Base-by-base conservation (phyloP, 2,113 vertebrate genomes). In the Hippoglossus stenolepis region DNA sequence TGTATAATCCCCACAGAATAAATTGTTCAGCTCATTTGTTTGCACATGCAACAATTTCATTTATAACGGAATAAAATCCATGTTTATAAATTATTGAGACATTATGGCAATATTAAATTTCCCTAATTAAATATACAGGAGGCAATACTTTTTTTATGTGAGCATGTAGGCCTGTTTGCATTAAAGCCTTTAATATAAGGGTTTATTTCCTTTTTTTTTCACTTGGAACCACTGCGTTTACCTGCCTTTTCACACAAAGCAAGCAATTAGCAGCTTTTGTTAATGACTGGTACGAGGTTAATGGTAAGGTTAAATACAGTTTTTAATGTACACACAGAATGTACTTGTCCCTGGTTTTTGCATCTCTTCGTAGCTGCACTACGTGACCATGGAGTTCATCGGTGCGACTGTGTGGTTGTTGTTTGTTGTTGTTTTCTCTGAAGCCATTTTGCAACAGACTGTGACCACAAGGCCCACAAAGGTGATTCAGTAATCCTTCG, bases 1-100 rank as follows among this genome's bases (percentile, higher is more conserved):
- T 80, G 15, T 40, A 11, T 24, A 74, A 70, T 73, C 56, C 56
- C 28, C 11, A 64, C 18, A 76, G 38, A 49, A 77, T 70, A 26
- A 56, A 77, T 77, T 60, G 45, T 74, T 51, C 2, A 53, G 28
- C 15, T 80, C 17, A 58, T 45, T 4, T 5, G 51, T 4, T 5
- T 18, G 14, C 14, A 47, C n/a, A 31, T 7, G 31, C 31, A 1
- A n/a, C 6, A 61, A 31, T 7, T 77, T 56, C 5, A 64, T 60
- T 79, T 65, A 54, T 10, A 57, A 20, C 65, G 21, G 12, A 64
- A 21, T 20, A 35, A 47, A 70, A 59, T 63, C 43, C 18, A 72
- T 65, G 14, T 60, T 20, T n/a, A 15, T 65, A 17, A 66, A 20
- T 58, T 60, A 71, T 59, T 12, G 21, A 31, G 14, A 17, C 15